Base-by-base conservation (phyloP, 2,797 vertebrate species). In the Oryzias dopingdopingensis region DNA sequence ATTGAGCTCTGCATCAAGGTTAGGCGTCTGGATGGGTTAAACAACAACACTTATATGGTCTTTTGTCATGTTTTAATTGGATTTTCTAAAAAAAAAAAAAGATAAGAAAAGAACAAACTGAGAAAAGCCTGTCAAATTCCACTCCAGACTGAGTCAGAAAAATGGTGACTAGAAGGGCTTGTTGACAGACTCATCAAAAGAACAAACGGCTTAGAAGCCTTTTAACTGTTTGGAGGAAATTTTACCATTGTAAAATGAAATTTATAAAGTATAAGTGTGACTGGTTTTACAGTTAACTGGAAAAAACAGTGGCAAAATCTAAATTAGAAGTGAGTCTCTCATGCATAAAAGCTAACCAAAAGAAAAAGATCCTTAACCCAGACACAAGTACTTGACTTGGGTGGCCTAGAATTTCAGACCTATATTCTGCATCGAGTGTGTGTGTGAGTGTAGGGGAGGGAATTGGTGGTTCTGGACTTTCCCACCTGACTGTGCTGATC, bases 401-500 rank as follows among this genome's bases (percentile, higher is more conserved):
- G 49, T 68, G 62, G 59, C 54, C 65, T 62, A 54, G 76, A 68
- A 77, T 77, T 52, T 64, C 41, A 81, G 80, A 87, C 80, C 81
- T 55, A 78, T 56, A 76, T 86, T 77, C 18, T 23, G 32, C 59
- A 42, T 6, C 4, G 14, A 14, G 26, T 26, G 26, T 26, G 26
- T 26, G 26, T 26, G 20, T 20, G 2, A 42, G 10, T 5, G 1
- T 8, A n/a, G 18, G 13, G 18, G 0, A 2, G 32, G 53, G 32
- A 37, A 6, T 42, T 4, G 45, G 42, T 22, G 1, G 26, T 48
- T 6, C n/a, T 1, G 1, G 62, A 54, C 24, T 52, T 18, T 42
- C 81, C 79, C 77, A 91, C 90, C 90, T 87, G 86, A 85, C 59
- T 74, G 55, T 74, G 76, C 42, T 61, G 66, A 2, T 73, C 80